A percentile compares a stretch with the other conserved stretches of the same genome.
Conservation (phyloP, 2,888 invertebrate genomes). For the Calliopum simillimum region DNA sequence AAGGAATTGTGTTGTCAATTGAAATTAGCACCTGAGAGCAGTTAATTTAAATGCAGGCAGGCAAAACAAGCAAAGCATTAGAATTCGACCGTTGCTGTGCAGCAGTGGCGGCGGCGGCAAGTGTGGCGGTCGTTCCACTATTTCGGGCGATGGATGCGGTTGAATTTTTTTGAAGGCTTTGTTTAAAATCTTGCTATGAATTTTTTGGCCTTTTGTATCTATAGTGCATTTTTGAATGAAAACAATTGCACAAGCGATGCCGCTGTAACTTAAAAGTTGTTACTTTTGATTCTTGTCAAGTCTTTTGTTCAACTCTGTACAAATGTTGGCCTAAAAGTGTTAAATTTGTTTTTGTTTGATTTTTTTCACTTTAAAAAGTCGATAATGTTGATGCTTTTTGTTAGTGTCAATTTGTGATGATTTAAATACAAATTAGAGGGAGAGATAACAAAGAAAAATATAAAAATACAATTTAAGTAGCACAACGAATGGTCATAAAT, state of each 20-base stretch:
- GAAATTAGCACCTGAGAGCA: conserved; percentile 27
- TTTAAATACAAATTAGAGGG: neutral
- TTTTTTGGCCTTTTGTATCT: neutral
- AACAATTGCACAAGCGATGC: conserved; percentile 7
- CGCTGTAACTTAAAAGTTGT: neutral
- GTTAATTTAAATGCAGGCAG: neutral
- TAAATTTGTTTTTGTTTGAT: neutral
- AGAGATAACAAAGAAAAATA: conserved; percentile 2
- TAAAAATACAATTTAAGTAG: neutral
- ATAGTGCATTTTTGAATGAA: neutral
- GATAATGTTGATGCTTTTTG: conserved; percentile 12
- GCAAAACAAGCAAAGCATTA: neutral
- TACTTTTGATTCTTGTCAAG: too few species aligned
- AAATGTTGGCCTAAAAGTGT: conserved; percentile 13
- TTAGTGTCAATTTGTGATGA: conserved; percentile 16
- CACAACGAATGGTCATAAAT: too few species aligned
- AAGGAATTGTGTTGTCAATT: conserved; percentile 8
- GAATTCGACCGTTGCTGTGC: conserved; percentile 13
- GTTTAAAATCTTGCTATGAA: conserved; percentile 1
- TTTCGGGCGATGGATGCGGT: too few species aligned
- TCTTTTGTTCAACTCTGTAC: too few species aligned
- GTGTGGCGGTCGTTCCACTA: neutral
- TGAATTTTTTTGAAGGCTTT: conserved; percentile 6
- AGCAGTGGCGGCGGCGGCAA: too few species aligned
- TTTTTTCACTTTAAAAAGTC: neutral